These are phyloP conservation scores for Steinernema carpocapsae DNA, from an alignment of 2,888 invertebrate genomes.

Conservation along the genomic window DNA sequence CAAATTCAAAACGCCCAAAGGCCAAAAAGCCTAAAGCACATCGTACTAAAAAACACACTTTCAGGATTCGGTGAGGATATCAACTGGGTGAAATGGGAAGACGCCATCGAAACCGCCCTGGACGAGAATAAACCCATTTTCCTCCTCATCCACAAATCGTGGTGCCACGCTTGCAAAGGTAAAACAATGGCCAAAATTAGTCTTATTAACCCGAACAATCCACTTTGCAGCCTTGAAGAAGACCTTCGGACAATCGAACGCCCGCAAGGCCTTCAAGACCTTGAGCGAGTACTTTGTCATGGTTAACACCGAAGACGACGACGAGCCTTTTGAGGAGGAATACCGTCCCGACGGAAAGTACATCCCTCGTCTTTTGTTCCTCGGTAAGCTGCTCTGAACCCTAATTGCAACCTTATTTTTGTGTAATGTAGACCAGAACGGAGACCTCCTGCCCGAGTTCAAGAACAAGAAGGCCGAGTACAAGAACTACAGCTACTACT, in stretches of 20 bases:
- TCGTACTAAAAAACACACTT: constrained; percentile 13
- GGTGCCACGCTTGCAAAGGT: constrained; percentile 72
- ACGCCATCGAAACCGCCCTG: constrained; percentile 66
- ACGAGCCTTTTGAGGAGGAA: constrained; percentile 69
- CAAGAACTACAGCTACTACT: constrained; percentile 68
- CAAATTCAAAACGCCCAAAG: too few species aligned
- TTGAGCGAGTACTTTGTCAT: constrained; percentile 70
- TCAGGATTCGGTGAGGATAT: constrained; percentile 68
- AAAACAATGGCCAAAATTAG: neutral
- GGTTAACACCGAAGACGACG: constrained; percentile 71
- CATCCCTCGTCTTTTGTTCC: constrained; percentile 66
- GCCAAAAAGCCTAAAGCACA: too few species aligned
- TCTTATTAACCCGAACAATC: too few species aligned
- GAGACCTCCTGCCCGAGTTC: constrained; percentile 63
- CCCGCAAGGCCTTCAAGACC: constrained; percentile 67
- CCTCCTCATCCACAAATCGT: constrained; percentile 72
- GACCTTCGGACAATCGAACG: constrained; percentile 68
- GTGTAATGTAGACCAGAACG: constrained; percentile 59
- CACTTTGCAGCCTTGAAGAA: constrained; percentile 66
- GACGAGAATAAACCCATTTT: constrained; percentile 70
- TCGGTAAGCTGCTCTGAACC: constrained; percentile 45
- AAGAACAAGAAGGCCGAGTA: constrained; percentile 68
- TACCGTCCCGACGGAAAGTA: constrained; percentile 68
- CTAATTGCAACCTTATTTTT: neutral
- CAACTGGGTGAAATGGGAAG: constrained; percentile 68